Conservation (phyloP, 2,888 invertebrate genomes). For the Spodoptera exigua region DNA sequence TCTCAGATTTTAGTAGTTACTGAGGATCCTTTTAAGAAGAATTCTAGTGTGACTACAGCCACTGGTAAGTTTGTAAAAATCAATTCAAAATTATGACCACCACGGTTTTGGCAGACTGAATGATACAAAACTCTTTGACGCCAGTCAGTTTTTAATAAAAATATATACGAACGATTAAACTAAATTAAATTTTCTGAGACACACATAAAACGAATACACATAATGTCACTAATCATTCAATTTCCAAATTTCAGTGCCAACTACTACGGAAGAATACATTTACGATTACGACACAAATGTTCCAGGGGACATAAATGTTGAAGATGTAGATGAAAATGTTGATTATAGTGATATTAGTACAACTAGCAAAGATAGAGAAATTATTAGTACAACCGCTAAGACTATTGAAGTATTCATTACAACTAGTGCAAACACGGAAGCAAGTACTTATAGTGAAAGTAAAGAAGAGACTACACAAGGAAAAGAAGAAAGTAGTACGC, state of each 20-base stretch:
- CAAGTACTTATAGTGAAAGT: constrained; percentile 3
- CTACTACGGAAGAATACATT: constrained; percentile 35
- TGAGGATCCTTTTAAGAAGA: constrained; percentile 49
- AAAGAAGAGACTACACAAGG: constrained; percentile 6
- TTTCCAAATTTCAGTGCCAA: constrained; percentile 32
- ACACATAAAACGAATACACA: too few species aligned
- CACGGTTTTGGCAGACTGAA: too few species aligned
- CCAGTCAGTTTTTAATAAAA: too few species aligned
- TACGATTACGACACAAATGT: constrained; percentile 32
- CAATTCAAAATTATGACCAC: background rate
- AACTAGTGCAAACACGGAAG: background rate
- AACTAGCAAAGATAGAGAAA: constrained; percentile 6
- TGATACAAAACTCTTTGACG: too few species aligned
- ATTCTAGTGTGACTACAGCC: constrained; percentile 1
- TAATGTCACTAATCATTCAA: background rate
- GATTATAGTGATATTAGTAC: constrained; percentile 19
- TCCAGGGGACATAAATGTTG: constrained; percentile 1
- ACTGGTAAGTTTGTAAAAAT: constrained; percentile 24
- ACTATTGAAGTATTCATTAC: constrained; percentile 10
- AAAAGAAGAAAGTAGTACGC: constrained; percentile 4
- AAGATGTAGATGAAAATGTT: constrained; percentile 15
- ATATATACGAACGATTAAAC: too few species aligned
- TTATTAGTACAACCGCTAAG: constrained; percentile 5
- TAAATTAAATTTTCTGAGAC: too few species aligned
- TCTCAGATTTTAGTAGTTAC: constrained; percentile 39